A percentile compares a stretch with the other conserved stretches of the same genome.
Conservation (phyloP, 64 coral and sea anemone species). For the Porites australiensis region DNA sequence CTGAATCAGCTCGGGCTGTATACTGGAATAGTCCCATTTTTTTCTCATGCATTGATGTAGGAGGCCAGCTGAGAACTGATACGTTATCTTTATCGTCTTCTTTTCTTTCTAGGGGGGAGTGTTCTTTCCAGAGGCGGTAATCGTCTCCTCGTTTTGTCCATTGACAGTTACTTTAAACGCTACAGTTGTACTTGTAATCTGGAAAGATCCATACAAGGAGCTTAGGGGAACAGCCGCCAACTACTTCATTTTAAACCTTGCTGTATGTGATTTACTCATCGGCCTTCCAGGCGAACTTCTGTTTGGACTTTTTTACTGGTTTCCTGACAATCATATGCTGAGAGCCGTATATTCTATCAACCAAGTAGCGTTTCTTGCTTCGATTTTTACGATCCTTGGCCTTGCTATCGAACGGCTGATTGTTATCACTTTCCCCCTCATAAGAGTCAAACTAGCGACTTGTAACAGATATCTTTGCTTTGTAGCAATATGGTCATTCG, state of each 20-base stretch:
- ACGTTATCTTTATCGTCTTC: not conserved
- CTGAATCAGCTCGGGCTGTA: too few relatives aligned
- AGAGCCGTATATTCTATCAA: not conserved
- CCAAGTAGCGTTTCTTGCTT: conserved; percentile 39
- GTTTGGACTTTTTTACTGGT: conserved; percentile 60
- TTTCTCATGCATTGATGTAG: too few relatives aligned
- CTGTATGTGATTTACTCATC: conserved; percentile 71
- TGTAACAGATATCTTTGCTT: not conserved
- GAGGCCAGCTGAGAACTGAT: not conserved
- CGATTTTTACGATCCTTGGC: conserved; percentile 69
- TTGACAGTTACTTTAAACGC: conserved; percentile 65
- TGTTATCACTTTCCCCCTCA: not conserved
- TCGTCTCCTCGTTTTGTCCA: not conserved
- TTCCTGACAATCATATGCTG: not conserved
- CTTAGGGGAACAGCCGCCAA: conserved; percentile 72
- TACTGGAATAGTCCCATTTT: too few relatives aligned
- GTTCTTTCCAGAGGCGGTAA: not conserved
- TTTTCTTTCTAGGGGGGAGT: not conserved
- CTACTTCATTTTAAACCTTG: conserved; percentile 75
- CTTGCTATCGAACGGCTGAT: conserved; percentile 50
- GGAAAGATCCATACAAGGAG: conserved; percentile 83
- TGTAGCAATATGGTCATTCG: conserved; percentile 21
- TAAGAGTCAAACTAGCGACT: not conserved
- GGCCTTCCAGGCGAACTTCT: conserved; percentile 75
- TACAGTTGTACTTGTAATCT: conserved; percentile 65